phyloP scores from a whole-genome alignment of 2,797 vertebrate species.

The Amblyopsis hoosieri region DNA sequence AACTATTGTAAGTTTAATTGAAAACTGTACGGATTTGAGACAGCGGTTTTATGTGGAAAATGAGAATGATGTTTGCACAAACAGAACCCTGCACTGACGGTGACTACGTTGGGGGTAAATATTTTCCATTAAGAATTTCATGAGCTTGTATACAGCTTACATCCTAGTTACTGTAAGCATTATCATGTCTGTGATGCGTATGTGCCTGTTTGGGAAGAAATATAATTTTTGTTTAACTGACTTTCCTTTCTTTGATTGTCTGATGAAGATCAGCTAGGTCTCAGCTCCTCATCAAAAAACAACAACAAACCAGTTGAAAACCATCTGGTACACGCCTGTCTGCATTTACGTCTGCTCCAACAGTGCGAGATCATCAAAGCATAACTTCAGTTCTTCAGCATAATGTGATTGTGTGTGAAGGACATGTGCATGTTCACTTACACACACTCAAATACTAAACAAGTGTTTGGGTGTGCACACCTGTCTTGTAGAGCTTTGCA shows the following conservation, averaged over 20 bases:
- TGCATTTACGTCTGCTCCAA: slow-evolving; percentile 21
- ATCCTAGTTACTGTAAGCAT: slow-evolving; percentile 56
- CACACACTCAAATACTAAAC: neutral
- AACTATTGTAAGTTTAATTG: slow-evolving; percentile 44
- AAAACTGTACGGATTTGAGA: slow-evolving; percentile 54
- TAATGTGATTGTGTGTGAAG: neutral
- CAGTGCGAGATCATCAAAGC: slow-evolving; percentile 12
- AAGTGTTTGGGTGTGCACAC: slow-evolving; percentile 1
- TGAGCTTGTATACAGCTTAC: slow-evolving; percentile 74
- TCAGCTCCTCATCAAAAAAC: slow-evolving; percentile 32
- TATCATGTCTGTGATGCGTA: slow-evolving; percentile 62
- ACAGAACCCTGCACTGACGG: slow-evolving; percentile 63
- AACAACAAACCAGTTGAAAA: slow-evolving; percentile 23
- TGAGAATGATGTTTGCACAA: slow-evolving; percentile 52
- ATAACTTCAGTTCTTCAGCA: neutral
- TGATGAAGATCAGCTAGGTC: slow-evolving; percentile 36
- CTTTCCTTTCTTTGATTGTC: slow-evolving; percentile 34
- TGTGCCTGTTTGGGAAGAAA: slow-evolving; percentile 59
- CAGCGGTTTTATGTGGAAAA: slow-evolving; percentile 77
- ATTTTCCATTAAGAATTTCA: slow-evolving; percentile 79
- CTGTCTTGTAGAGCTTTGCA: slow-evolving; percentile 18
- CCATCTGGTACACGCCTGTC: slow-evolving; percentile 9
- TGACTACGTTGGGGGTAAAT: slow-evolving; percentile 72
- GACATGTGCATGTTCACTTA: neutral
- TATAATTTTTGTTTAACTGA: slow-evolving; percentile 58